Conservation (phyloP, 2,888 invertebrate genomes). For the Sinotaia quadrata region DNA sequence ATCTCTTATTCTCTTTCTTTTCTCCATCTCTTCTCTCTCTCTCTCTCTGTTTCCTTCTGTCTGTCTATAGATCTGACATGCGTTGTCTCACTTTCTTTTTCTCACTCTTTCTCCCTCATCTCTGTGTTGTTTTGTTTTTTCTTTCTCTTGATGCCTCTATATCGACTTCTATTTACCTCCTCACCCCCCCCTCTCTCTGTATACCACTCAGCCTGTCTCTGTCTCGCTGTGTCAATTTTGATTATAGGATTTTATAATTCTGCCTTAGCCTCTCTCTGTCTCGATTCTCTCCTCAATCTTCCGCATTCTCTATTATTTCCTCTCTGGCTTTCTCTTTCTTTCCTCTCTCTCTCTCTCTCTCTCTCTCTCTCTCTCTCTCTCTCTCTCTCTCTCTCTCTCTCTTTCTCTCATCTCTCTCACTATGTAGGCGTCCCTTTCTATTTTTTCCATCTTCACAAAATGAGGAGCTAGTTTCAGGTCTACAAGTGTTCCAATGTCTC, state of each 20-base stretch:
- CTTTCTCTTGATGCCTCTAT: neutral
- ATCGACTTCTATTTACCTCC: neutral
- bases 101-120: neutral
- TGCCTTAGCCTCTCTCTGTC: constrained; percentile 3
- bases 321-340: too few relatives aligned
- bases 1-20: neutral
- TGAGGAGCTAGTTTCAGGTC: too few relatives aligned
- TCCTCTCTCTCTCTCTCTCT: too few relatives aligned
- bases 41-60: neutral
- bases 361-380: constrained; percentile 4
- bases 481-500: too few relatives aligned
- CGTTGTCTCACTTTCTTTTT: neutral
- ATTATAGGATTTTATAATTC: neutral
- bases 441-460: too few relatives aligned
- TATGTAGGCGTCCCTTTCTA: too few relatives aligned
- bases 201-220: neutral
- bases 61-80: neutral
- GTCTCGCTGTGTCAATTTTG: neutral
- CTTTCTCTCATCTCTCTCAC: too few relatives aligned
- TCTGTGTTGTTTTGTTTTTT: neutral
- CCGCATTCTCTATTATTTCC: too few relatives aligned
- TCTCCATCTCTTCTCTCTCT: neutral
- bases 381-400: neutral
- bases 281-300: neutral
- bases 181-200: neutral